These are phyloP conservation scores for Phlogophora meticulosa DNA, from an alignment of 2,888 invertebrate species.

Conservation along the genomic window DNA sequence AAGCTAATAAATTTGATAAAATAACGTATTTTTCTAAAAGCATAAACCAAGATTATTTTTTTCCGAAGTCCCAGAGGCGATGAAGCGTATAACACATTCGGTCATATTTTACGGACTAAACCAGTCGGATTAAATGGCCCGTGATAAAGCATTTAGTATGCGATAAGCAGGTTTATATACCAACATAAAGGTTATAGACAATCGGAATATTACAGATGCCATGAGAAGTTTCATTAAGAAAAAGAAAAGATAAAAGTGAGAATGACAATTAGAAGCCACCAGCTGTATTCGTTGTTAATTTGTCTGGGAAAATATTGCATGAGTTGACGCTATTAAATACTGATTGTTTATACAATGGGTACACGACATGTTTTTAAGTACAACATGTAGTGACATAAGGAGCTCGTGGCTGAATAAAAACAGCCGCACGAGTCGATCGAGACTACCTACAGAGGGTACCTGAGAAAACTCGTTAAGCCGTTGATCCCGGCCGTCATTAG, in stretches of 20 bases:
- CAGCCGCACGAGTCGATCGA: no score
- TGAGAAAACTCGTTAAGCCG: no score
- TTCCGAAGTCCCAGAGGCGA: neutral
- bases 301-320: slow-evolving; percentile 3
- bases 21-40: slow-evolving; percentile 10
- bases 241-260: slow-evolving; percentile 23
- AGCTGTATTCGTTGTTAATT: neutral
- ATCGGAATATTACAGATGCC: no score
- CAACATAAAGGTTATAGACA: neutral
- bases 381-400: no score
- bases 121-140: slow-evolving; percentile 48
- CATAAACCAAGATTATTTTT: slow-evolving; percentile 6
- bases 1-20: neutral
- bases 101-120: slow-evolving; percentile 47
- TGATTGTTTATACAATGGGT: no score
- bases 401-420: no score
- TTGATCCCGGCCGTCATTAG: no score
- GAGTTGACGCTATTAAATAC: neutral
- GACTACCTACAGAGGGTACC: no score
- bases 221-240: neutral
- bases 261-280: slow-evolving; percentile 2
- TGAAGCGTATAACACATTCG: slow-evolving; percentile 23
- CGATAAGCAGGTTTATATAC: slow-evolving; percentile 24
- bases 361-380: no score
- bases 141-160: slow-evolving; percentile 32